Percentiles rank a stretch among this genome's conserved stretches.
Conservation (phyloP, 2,113 vertebrate genomes). For the Malurus melanocephalus region DNA sequence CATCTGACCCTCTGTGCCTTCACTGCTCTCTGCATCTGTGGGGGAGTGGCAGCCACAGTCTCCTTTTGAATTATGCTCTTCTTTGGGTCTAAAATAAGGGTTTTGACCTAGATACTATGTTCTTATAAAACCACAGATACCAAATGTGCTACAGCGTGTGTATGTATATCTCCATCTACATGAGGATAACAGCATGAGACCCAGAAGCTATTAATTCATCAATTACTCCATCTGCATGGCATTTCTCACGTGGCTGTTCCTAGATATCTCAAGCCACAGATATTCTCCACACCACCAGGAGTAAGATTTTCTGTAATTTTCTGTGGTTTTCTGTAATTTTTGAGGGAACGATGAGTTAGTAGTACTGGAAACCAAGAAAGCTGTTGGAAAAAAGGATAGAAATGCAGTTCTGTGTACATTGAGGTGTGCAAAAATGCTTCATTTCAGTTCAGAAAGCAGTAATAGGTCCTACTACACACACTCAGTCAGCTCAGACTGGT, state of each 20-base stretch:
- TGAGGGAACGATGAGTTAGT: not conserved
- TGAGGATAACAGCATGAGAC: not conserved
- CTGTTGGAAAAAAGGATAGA: not conserved
- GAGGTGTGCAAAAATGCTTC: not conserved
- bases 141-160: not conserved
- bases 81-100: constrained; percentile 46
- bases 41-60: constrained; percentile 37
- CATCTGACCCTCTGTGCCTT: constrained; percentile 37
- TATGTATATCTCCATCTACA: not conserved
- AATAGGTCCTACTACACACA: not conserved
- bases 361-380: not conserved
- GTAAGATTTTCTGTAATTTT: not conserved
- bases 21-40: constrained; percentile 34
- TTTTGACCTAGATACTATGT: constrained; percentile 35
- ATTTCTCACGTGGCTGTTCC: not conserved
- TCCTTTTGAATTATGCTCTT: not conserved
- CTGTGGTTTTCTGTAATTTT: not conserved
- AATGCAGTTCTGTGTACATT: not conserved
- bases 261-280: not conserved
- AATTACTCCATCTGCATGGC: not conserved
- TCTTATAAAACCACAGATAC: constrained; percentile 54
- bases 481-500: not conserved
- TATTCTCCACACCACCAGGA: not conserved
- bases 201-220: not conserved
- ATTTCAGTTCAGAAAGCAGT: not conserved